Evolutionary conservation across 2,888 invertebrate species (phyloP), one percentile per base, ranked within the genome.

Genomic region (Callosobruchus maculatus): DNA sequence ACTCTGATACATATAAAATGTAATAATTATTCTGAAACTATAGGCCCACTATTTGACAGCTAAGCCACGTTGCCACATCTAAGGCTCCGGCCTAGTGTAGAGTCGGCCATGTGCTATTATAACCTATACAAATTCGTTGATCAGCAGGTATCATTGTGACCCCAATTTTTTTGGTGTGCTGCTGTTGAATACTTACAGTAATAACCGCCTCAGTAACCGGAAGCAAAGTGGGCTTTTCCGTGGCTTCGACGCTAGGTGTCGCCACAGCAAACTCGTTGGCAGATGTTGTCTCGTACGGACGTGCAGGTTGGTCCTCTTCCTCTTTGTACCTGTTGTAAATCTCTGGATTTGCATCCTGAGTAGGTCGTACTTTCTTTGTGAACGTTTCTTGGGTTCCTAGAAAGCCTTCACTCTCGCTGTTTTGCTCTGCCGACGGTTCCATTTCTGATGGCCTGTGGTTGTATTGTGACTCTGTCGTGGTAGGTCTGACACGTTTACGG

Each of bases 401-500:
- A 49, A 49, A 49, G 18, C 13, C 13, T 49, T 49, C 5, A 13
- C 49, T 18, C 21, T 76, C 49, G 69, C 21, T 22, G 70, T 70
- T 21, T 30, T 70, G 31, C 69, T 49, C 67, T 49, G 71, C 49
- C 20, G 68, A 67, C 1, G 72, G 22, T 22, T 72, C 73, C 0
- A 30, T 70, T 68, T 77, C 75, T 20, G 71, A 21, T 71, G 67
- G 68, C 70, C 76, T 78, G 49, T 80, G 78, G 70, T 78, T 79
- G 9, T 31, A 5, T 1, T 78, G 76, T 71, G 74, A 74, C 71
- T 78, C 78, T 21, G 77, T 76, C 13, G 75, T 74, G 21, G 75
- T 76, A 20, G 78, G 75, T 71, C 77, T 72, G 2, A 74, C 68
- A 13, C 77, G 75, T 75, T 76, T 78, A 20, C 78, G 76, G 22